These are phyloP conservation scores for Henricia sp. DNA, from an alignment of 53 echinoderm and acorn worm species.

Conservation along the genomic window DNA sequence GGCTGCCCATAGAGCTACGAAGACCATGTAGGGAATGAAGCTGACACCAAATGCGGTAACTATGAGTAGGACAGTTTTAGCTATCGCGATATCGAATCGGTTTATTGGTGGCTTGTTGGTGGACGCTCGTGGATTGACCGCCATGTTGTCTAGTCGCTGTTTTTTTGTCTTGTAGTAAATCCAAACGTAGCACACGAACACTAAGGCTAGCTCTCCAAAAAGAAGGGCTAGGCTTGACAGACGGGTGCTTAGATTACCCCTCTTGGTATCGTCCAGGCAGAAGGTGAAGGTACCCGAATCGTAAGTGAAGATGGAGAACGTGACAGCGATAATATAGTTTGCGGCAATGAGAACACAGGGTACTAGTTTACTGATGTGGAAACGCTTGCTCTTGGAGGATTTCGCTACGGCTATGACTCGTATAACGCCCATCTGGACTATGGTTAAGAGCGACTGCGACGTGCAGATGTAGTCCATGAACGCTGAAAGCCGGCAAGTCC, in stretches of 20 bases:
- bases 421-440: conserved; percentile 20
- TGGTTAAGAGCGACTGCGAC: conserved; percentile 25
- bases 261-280: conserved; percentile 18
- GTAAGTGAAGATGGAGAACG: not conserved
- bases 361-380: conserved; percentile 25
- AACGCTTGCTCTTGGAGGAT: conserved; percentile 16
- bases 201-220: not conserved
- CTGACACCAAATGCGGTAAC: not conserved
- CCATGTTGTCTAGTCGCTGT: not conserved
- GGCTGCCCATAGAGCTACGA: conserved; percentile 8
- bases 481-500: conserved; percentile 16
- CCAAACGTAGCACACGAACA: conserved; percentile 19
- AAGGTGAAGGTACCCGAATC: conserved; percentile 1
- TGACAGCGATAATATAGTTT: conserved; percentile 15
- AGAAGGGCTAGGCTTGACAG: not conserved
- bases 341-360: conserved; percentile 7
- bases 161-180: conserved; percentile 2
- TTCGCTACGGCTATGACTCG: conserved; percentile 23
- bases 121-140: no score
- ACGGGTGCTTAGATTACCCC: not conserved
- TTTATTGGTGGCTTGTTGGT: not conserved
- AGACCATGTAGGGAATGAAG: conserved; percentile 36
- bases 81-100: conserved; percentile 49
- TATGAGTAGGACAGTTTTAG: conserved; percentile 26
- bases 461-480: conserved; percentile 44